Evolutionary conservation across 2,797 vertebrate genomes (phyloP).

Genomic region (Peromyscus nudipes): DNA sequence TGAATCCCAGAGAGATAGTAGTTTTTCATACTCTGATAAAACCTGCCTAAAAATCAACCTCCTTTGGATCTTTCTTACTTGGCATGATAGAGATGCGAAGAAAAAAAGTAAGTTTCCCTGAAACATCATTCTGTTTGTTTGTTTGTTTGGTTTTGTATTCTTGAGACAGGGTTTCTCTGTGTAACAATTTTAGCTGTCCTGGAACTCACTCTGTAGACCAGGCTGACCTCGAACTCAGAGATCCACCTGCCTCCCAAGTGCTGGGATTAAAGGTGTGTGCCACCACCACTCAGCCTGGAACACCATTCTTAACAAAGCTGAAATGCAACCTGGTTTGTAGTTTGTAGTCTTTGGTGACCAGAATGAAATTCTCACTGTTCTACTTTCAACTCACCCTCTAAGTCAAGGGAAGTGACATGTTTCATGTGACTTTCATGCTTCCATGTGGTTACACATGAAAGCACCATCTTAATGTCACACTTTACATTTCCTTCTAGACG

Average conservation of each 20-base stretch:
- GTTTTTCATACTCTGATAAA: background rate
- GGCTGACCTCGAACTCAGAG: background rate
- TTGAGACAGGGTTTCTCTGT: no score
- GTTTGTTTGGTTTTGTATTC: no score
- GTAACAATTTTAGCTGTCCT: no score
- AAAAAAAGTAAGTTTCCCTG: background rate
- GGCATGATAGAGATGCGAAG: background rate
- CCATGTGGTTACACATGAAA: background rate
- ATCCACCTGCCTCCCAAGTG: background rate
- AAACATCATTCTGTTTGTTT: background rate
- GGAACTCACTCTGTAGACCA: no score
- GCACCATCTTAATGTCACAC: background rate
- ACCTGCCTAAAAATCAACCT: background rate
- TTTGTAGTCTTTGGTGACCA: background rate
- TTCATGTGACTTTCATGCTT: background rate
- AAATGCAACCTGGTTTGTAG: background rate
- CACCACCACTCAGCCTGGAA: background rate
- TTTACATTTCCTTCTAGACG: background rate
- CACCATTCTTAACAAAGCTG: background rate
- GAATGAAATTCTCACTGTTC: background rate
- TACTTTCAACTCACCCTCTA: background rate
- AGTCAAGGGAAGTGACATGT: background rate
- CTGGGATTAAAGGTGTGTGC: background rate
- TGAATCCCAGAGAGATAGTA: background rate
- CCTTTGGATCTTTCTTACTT: background rate